phyloP scores from a whole-genome alignment of 2,888 invertebrate species.

The Pseudococcus viburni region DNA sequence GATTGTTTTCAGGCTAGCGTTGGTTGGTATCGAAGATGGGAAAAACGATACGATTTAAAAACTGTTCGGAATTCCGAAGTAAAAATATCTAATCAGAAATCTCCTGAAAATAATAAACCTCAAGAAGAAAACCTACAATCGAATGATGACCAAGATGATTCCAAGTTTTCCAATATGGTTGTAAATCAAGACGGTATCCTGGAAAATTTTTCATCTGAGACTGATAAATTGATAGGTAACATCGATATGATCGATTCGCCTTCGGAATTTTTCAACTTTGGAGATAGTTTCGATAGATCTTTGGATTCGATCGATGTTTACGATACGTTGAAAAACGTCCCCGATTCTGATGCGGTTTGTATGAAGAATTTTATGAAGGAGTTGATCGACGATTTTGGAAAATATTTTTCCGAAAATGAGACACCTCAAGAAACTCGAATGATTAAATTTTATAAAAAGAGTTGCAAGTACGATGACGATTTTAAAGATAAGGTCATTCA shows the following conservation, averaged over 20 bases:
- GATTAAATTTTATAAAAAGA: constrained; percentile 39
- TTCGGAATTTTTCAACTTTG: constrained; percentile 42
- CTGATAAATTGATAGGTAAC: neutral
- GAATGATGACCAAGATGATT: neutral
- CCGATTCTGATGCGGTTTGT: constrained; percentile 32
- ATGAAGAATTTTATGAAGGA: constrained; percentile 57
- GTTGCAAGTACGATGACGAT: constrained; percentile 40
- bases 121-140: neutral
- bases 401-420: constrained; percentile 32
- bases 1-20: neutral
- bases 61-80: neutral
- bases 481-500: constrained; percentile 57
- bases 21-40: constrained; percentile 55
- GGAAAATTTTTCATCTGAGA: constrained; percentile 22
- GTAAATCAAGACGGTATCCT: neutral
- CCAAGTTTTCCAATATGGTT: neutral
- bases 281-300: constrained; percentile 31
- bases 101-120: neutral
- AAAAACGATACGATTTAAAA: constrained; percentile 36
- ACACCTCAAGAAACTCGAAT: neutral
- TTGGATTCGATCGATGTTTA: constrained; percentile 35
- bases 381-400: constrained; percentile 54
- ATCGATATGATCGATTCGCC: constrained; percentile 56
- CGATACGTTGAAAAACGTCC: neutral
- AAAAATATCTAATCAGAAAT: neutral